A percentile compares a stretch with the other conserved stretches of the same genome.
phyloP scores from a whole-genome alignment of 2,113 vertebrate genomes.

The Platysteira castanea region DNA sequence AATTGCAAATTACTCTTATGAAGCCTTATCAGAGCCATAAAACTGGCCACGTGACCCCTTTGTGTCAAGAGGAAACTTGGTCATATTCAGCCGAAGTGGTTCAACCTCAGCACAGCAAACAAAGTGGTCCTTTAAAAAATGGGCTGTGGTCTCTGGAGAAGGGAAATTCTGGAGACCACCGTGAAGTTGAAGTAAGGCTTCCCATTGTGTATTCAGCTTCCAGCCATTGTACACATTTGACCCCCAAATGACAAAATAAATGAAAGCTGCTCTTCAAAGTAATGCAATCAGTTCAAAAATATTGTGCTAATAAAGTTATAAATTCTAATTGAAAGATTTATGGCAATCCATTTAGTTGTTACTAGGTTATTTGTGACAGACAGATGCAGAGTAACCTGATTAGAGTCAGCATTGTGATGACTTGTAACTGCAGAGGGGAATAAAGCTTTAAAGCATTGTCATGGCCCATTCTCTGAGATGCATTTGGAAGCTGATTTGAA shows the following conservation, averaged over 20 bases:
- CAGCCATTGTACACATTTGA: slow-evolving; percentile 72
- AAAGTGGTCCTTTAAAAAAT: background rate
- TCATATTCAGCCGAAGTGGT: background rate
- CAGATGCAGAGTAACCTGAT: slow-evolving; percentile 81
- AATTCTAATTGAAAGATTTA: slow-evolving; percentile 88
- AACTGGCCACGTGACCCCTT: background rate
- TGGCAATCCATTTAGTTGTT: slow-evolving; percentile 80
- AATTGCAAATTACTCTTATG: background rate
- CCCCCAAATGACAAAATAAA: slow-evolving; percentile 81
- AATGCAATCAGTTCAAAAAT: slow-evolving; percentile 85
- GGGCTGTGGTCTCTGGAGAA: background rate
- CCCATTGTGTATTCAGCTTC: slow-evolving; percentile 57
- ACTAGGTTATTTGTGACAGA: slow-evolving; percentile 87
- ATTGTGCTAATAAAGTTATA: slow-evolving; percentile 87
- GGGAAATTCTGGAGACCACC: background rate
- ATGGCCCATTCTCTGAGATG: slow-evolving; percentile 63
- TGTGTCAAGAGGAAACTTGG: background rate
- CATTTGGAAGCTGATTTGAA: slow-evolving; percentile 66
- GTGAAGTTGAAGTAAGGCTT: background rate
- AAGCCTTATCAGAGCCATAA: background rate
- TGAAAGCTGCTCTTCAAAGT: slow-evolving; percentile 82
- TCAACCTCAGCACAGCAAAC: background rate
- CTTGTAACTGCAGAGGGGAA: slow-evolving; percentile 73
- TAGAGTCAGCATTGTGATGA: slow-evolving; percentile 77
- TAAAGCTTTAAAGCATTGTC: slow-evolving; percentile 71